Evolutionary conservation across 2,888 invertebrate species (phyloP).

Genomic region (Drosophila parthenogenetica): DNA sequence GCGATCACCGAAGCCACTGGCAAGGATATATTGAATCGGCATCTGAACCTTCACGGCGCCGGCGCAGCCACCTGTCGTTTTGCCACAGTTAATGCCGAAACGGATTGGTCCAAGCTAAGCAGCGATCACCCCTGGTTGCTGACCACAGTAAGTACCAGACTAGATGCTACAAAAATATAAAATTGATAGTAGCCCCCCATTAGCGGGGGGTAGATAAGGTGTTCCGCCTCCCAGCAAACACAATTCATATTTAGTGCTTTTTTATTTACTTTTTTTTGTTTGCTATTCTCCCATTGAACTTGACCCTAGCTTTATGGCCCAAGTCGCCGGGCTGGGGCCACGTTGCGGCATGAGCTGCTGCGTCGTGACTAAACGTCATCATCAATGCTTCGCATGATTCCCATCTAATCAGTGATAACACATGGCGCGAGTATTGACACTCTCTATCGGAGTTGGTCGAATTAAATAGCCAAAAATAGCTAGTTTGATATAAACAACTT

Average conservation of each 20-base stretch:
- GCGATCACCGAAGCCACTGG: conserved; percentile 98
- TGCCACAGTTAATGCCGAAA: conserved; percentile 91
- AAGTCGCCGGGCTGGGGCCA: conserved; percentile 50
- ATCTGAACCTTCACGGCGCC: conserved; percentile 89
- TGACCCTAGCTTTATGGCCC: conserved; percentile 35
- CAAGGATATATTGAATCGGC: conserved; percentile 95
- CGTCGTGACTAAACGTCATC: conserved; percentile 61
- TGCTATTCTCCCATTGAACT: conserved; percentile 45
- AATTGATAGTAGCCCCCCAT: conserved; percentile 12
- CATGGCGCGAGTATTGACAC: conserved; percentile 44
- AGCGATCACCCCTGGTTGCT: conserved; percentile 94
- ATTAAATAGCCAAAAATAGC: too few species aligned
- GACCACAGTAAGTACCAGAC: conserved; percentile 87
- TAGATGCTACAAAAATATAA: not conserved
- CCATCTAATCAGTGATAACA: conserved; percentile 56
- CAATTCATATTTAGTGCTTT: not conserved
- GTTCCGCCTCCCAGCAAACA: conserved; percentile 36
- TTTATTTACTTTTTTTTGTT: not conserved
- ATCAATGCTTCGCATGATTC: conserved; percentile 36
- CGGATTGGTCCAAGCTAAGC: conserved; percentile 90
- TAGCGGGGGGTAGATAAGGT: conserved; percentile 28
- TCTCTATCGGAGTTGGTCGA: not conserved
- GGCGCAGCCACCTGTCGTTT: conserved; percentile 91
- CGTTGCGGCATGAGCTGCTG: conserved; percentile 42
- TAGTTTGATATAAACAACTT: too few species aligned